phyloP scores from a whole-genome alignment of 2,113 vertebrate species.

The Litocranius walleri region DNA sequence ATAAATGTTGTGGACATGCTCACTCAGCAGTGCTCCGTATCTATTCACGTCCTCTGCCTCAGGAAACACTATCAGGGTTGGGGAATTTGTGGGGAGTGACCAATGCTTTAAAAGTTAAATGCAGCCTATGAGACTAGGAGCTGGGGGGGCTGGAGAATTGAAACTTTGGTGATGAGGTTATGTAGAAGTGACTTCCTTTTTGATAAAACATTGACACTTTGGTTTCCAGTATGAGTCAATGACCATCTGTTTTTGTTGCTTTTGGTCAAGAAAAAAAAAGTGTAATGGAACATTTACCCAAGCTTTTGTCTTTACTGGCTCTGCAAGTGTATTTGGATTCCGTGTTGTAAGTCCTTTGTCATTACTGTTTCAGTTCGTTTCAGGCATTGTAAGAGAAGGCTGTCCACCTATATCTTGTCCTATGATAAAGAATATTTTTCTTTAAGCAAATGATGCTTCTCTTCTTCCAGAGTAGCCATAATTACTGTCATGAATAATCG shows the following conservation, averaged over 20 bases:
- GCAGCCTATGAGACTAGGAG: background rate
- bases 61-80: background rate
- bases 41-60: background rate
- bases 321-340: background rate
- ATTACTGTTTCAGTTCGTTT: background rate
- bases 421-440: background rate
- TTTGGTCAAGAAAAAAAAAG: background rate
- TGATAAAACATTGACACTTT: constrained; percentile 36
- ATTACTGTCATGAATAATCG: background rate
- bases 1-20: background rate
- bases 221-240: constrained; percentile 32
- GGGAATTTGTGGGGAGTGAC: background rate
- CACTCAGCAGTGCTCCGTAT: background rate
- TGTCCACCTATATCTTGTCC: background rate
- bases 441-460: background rate
- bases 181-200: constrained; percentile 43
- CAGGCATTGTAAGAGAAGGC: background rate
- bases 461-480: background rate
- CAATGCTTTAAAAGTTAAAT: background rate
- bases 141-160: constrained; percentile 34
- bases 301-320: background rate
- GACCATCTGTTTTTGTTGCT: constrained; percentile 35
- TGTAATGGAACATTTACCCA: background rate
- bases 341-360: background rate
- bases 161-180: constrained; percentile 6